Conservation (phyloP, 2,113 vertebrate species). For the Pseudorectes ferrugineus region DNA sequence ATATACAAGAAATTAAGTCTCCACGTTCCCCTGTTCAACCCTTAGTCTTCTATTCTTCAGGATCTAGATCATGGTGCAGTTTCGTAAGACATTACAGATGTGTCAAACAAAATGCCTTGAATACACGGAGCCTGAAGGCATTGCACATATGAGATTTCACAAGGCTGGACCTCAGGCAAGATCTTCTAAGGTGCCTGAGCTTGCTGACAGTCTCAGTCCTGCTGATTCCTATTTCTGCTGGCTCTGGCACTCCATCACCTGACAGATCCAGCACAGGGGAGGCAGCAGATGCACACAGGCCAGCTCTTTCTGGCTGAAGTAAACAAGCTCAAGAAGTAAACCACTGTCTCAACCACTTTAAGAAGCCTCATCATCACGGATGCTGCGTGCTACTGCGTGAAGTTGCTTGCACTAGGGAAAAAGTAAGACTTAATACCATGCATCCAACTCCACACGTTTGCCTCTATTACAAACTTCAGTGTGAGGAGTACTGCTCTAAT, state of each 20-base stretch:
- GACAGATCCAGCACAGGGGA: background rate
- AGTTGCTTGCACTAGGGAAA: background rate
- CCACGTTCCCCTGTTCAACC: background rate
- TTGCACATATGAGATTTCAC: background rate
- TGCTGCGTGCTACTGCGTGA: background rate
- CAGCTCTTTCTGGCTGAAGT: background rate
- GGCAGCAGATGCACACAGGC: background rate
- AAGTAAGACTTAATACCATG: background rate
- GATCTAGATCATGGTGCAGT: background rate
- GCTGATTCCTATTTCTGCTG: background rate
- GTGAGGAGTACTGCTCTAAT: background rate
- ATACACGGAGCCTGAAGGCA: background rate
- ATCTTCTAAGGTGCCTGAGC: background rate
- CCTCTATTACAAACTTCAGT: background rate
- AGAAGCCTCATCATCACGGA: background rate
- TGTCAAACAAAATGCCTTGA: fast-evolving
- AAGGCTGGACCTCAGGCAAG: background rate
- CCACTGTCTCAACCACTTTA: background rate
- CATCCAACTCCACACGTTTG: background rate
- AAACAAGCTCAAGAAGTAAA: background rate
- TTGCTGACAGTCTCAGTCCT: background rate
- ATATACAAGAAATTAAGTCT: background rate
- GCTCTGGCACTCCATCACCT: fast-evolving
- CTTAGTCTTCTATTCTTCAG: background rate
- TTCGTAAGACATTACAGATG: fast-evolving